These are phyloP conservation scores for Machimus atricapillus DNA, from an alignment of 2,888 invertebrate genomes.

Conservation along the genomic window DNA sequence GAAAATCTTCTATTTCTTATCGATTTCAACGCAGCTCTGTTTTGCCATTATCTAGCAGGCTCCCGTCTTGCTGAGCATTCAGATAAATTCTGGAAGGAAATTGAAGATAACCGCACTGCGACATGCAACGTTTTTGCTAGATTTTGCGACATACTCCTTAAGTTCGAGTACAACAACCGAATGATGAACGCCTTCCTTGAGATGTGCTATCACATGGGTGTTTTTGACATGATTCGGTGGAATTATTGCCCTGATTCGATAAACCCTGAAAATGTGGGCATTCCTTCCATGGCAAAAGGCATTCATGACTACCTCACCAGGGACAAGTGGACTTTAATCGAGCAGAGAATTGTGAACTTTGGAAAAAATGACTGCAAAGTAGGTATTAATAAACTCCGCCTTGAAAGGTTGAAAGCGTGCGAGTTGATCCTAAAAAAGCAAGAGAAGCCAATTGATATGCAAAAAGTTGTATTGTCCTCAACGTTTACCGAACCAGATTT, in stretches of 20 bases:
- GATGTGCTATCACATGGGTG: slow-evolving; percentile 53
- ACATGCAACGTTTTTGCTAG: slow-evolving; percentile 53
- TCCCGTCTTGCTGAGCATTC: slow-evolving; percentile 57
- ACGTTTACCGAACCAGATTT: slow-evolving; percentile 48
- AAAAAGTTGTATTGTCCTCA: slow-evolving; percentile 48
- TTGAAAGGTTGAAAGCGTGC: slow-evolving; percentile 52
- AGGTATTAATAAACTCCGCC: slow-evolving; percentile 54
- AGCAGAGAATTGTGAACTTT: slow-evolving; percentile 60
- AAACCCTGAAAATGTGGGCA: slow-evolving; percentile 23
- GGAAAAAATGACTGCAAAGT: slow-evolving; percentile 56
- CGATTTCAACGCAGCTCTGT: slow-evolving; percentile 56
- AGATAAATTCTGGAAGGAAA: slow-evolving; percentile 53
- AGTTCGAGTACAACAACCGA: slow-evolving; percentile 56
- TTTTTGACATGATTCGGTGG: slow-evolving; percentile 54
- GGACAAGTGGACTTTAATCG: slow-evolving; percentile 58
- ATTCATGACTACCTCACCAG: slow-evolving; percentile 53
- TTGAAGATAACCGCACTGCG: slow-evolving; percentile 51
- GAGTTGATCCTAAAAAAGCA: slow-evolving; percentile 48
- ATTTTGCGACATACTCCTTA: slow-evolving; percentile 55
- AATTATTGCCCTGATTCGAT: slow-evolving; percentile 58
- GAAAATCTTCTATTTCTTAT: slow-evolving; percentile 55
- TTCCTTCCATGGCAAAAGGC: slow-evolving; percentile 37
- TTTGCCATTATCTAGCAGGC: slow-evolving; percentile 57
- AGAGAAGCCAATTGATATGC: slow-evolving; percentile 39
- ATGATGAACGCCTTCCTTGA: slow-evolving; percentile 59